Base-by-base conservation (phyloP, 2,797 vertebrate species). In the Tiaroga cobitis region DNA sequence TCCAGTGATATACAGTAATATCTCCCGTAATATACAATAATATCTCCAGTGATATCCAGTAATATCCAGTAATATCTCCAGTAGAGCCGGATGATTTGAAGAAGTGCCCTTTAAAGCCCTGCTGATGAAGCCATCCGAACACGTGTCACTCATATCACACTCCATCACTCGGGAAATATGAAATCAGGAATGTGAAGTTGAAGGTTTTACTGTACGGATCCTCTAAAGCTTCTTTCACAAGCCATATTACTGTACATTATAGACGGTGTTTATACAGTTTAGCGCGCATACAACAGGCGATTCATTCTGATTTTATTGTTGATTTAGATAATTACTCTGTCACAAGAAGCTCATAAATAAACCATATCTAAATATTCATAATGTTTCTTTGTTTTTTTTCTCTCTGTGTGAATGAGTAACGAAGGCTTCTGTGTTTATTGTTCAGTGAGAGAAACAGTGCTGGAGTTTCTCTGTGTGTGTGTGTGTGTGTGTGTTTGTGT, bases 41-140 rank as follows among this genome's bases (percentile, higher is more conserved):
- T 59, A n/a, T 59, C 56, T 26, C 1, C n/a, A 26, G 59, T 26
- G 11, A 56, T 59, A 2, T 59, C 9, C 24, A n/a, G 24, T 59
- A 59, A 59, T 61, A n/a, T 39, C 39, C 39, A 39, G 39, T 39
- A 39, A 39, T 39, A 72, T 13, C 18, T 15, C 13, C 26, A 16
- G 39, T 24, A 43, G 32, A 61, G 37, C 68, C 16, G 5, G 37
- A 16, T 24, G 32, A 10, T 74, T 19, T 86, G 86, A 86, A 81
- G 78, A 89, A 89, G 87, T 89, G 89, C 82, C 89, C 89, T 89
- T 89, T 89, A 85, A 89, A 87, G 73, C 81, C 70, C 74, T 83
- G 81, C 81, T 75, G 69, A 88, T 26, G 65, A 89, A 88, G 85
- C 87, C 85, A 88, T 88, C 59, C 76, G 54, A 59, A 83, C 82